Base-by-base conservation (phyloP, 2,797 vertebrate genomes). In the Oryzias dopingdopingensis region DNA sequence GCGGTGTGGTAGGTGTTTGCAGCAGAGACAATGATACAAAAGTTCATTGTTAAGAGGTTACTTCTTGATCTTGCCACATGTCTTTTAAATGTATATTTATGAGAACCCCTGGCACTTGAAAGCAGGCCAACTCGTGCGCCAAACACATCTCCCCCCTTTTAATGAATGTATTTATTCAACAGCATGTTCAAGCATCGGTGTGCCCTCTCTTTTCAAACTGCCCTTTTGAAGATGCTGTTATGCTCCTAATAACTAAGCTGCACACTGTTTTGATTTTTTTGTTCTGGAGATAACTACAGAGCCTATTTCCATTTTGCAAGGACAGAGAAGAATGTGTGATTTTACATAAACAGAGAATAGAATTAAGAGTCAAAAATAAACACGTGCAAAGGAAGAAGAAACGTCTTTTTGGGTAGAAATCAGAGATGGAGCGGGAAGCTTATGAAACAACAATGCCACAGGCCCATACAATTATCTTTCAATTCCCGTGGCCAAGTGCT, bases 101-200 rank as follows among this genome's bases (percentile, higher is more conserved):
- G 86, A 90, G 86, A 66, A 86, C 81, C 76, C 79, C 74, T 79
- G 81, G 80, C 80, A 84, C 85, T 87, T 86, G 81, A 86, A 89
- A 88, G 86, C 70, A 71, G 83, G 74, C 75, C 83, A 85, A 60
- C 76, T 49, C 66, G 10, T 75, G 82, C 84, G 74, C 81, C 65
- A 22, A 80, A 82, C 82, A 83, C 76, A 63, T 87, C 86, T 83
- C 86, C 76, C 72, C 73, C 78, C 69, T 67, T 37, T 86, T 90
- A 90, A 91, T 91, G 82, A 89, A 91, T 91, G 87, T 76, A 92
- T 90, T 92, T 91, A 91, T 92, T 92, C 88, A 84, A 65, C 83
- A 76, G 77, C 84, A 79, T 88, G 88, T 87, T 82, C 76, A 67
- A 78, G 80, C 84, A 72, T 74, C 65, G 72, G 67, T 72, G 73